Evolutionary conservation across 2,888 invertebrate genomes (phyloP), one percentile per base, ranked within the genome.

Genomic region (Syrphus vitripennis): DNA sequence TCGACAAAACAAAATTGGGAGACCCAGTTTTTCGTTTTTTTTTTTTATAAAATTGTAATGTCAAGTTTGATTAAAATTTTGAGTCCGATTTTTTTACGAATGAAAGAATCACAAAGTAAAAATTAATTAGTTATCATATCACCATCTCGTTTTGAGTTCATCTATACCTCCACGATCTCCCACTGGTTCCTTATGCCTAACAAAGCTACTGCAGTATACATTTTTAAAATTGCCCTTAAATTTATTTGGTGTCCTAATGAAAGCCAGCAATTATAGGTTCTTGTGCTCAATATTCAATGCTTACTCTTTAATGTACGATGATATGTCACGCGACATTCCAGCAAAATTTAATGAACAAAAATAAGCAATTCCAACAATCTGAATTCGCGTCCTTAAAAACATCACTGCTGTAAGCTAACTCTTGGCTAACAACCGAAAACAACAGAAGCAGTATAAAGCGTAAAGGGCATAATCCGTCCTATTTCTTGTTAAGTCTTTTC

Each of bases 281-380:
- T 74, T 70, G 65, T 57, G 79, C 63, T 75, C 19, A 53, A 53
- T 72, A 65, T 45, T 61, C 50, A 69, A 53, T 59, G 53, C 59
- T 57, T 14, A 26, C 61, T 26, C 10, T 21, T 12, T 75, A 80
- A 84, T 84, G 76, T 55, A 84, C 76, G 80, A 75, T 48, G 57
- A 84, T 67, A 24, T 76, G 65, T 80, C 84, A 84, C 76, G 84
- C 84, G 67, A 84, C 80, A 79, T 79, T 80, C 84, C 80, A 71
- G 19, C 29, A 72, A 45, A 29, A 65, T 45, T n/a, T n/a, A 45
- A 29, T 45, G 31, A 57, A 61, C 14, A 67, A 79, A 63, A 75
- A 45, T 42, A 71, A 50, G 29, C 29, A 65, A 29, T 50, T 9
- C 26, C 19, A 14, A 29, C 29, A n/a, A 24, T 65, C 26, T 61